phyloP scores from a whole-genome alignment of 2,888 invertebrate genomes.

The Hyppa rectilinea region DNA sequence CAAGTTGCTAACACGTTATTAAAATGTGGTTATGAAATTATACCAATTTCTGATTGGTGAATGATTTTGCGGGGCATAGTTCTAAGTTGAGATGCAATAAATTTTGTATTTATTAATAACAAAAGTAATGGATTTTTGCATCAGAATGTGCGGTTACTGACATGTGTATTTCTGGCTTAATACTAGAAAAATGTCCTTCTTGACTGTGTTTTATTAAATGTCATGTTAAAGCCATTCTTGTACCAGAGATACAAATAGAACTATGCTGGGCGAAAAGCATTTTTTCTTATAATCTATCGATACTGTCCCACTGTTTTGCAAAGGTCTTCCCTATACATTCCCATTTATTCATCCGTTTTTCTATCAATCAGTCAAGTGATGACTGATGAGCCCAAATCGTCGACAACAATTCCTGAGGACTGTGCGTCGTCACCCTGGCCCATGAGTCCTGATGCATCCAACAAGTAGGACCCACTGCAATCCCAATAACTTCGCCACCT shows the following conservation, averaged over 20 bases:
- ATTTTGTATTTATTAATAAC: too few species aligned
- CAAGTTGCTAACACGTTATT: too few species aligned
- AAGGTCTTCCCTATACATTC: not conserved
- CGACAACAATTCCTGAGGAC: too few species aligned
- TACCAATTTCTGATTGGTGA: too few species aligned
- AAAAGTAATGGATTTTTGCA: not conserved
- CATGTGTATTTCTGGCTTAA: not conserved
- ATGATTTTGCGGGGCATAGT: too few species aligned
- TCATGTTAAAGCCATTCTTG: not conserved
- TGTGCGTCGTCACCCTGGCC: too few species aligned
- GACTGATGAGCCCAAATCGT: not conserved
- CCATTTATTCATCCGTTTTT: not conserved
- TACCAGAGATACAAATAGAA: not conserved
- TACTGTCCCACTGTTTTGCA: not conserved
- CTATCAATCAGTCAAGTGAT: not conserved
- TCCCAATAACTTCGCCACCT: constrained; percentile 47
- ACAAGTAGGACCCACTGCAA: not conserved
- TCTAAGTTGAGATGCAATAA: too few species aligned
- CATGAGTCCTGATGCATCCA: not conserved
- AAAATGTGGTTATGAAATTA: too few species aligned
- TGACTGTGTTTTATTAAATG: not conserved
- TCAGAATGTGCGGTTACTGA: too few species aligned
- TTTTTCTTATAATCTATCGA: not conserved
- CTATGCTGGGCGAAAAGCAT: not conserved
- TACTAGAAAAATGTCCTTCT: not conserved